Evolutionary conservation across 2,113 vertebrate species (phyloP).

Genomic region (Dermatemys mawii): DNA sequence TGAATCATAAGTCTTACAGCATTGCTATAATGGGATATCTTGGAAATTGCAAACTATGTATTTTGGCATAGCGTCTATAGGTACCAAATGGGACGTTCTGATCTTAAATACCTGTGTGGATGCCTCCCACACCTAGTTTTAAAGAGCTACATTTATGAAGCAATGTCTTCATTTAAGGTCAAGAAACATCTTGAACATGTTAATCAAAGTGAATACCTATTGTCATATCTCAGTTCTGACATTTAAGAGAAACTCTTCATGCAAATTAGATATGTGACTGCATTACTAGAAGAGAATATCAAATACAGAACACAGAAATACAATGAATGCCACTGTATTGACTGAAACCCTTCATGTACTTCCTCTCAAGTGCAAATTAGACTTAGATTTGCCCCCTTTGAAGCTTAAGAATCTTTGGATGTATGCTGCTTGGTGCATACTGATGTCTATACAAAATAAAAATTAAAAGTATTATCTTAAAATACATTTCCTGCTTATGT

Average conservation of each 20-base stretch:
- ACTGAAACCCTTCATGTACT: conserved; percentile 75
- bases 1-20: conserved; percentile 5
- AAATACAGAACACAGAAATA: conserved; percentile 74
- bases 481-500: conserved; percentile 18
- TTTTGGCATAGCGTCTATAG: neutral
- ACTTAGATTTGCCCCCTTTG: conserved; percentile 75
- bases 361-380: conserved; percentile 82
- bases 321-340: conserved; percentile 70
- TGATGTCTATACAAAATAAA: conserved; percentile 58
- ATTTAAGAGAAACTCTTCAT: conserved; percentile 81
- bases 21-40: neutral
- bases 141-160: conserved; percentile 69
- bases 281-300: conserved; percentile 70
- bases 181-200: conserved; percentile 72
- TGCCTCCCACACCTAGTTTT: conserved; percentile 28
- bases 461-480: conserved; percentile 62
- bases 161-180: conserved; percentile 76
- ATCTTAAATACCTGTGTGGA: conserved; percentile 39
- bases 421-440: conserved; percentile 54
- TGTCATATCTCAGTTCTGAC: conserved; percentile 79
- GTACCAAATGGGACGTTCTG: neutral
- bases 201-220: conserved; percentile 81
- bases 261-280: conserved; percentile 80
- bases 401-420: conserved; percentile 70
- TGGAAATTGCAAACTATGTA: conserved; percentile 12